A percentile compares a stretch with the other conserved stretches of the same genome.
phyloP scores from a whole-genome alignment of 2,888 invertebrate species.

The Heliconius sara region DNA sequence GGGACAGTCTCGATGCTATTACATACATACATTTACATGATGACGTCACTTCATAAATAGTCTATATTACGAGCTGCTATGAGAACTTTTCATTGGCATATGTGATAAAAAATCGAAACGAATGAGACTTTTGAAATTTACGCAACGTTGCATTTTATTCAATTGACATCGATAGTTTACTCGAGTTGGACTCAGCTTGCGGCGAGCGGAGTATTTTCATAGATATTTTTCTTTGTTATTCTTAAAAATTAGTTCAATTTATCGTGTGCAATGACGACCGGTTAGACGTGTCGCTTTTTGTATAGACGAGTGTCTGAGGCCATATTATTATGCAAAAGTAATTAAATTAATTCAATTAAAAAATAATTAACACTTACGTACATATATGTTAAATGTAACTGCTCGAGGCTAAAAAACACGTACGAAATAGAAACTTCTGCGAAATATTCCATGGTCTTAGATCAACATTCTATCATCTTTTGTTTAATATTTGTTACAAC shows the following conservation, averaged over 20 bases:
- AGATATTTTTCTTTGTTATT: slow-evolving; percentile 18
- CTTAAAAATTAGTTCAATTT: slow-evolving; percentile 13
- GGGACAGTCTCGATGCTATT: slow-evolving; percentile 37
- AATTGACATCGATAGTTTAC: slow-evolving; percentile 20
- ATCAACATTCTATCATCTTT: not conserved
- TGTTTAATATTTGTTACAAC: not conserved
- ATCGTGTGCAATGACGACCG: slow-evolving; percentile 24
- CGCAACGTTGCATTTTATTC: slow-evolving; percentile 13
- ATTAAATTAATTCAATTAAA: slow-evolving; percentile 26
- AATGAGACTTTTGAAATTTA: slow-evolving; percentile 25
- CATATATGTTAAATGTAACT: slow-evolving; percentile 14
- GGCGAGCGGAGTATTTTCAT: not conserved
- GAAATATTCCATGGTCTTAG: not conserved
- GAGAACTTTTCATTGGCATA: slow-evolving; percentile 8
- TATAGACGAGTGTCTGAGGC: not conserved
- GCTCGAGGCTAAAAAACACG: not conserved
- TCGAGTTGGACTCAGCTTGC: slow-evolving; percentile 1
- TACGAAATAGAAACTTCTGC: slow-evolving; percentile 13
- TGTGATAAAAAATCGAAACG: slow-evolving; percentile 31
- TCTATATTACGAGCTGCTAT: slow-evolving; percentile 22
- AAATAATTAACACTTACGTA: slow-evolving; percentile 19
- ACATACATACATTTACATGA: slow-evolving; percentile 21
- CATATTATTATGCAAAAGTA: slow-evolving; percentile 26
- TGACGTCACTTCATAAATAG: slow-evolving; percentile 39
- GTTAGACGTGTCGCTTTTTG: slow-evolving; percentile 23